Base-by-base conservation (phyloP, 2,888 invertebrate genomes). In the Cyrtodaria siliqua region DNA sequence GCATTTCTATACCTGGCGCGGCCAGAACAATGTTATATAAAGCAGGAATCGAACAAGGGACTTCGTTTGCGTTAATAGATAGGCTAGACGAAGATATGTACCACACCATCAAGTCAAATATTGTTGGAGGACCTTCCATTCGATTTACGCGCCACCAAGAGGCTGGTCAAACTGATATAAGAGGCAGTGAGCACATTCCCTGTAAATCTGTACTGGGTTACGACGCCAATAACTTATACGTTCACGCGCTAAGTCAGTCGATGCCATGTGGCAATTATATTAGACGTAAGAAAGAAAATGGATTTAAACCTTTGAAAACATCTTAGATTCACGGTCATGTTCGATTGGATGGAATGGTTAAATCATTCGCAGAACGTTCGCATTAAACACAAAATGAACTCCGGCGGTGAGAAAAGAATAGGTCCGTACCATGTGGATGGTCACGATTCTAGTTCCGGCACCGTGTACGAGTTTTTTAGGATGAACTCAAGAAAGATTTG, bases 181-280 rank as follows among this genome's bases (percentile, higher is more conserved):
- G 44, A 44, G 20, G n/a, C 2, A 53, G 29, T n/a, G 69, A 55
- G n/a, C 55, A 66, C 33, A 81, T 81, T 29, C 44, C 73, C 16
- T 44, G 44, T 16, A 9, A 9, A 16, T 42, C 42, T 23, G 42
- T 20, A 1, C 3, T 24, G 20, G 76, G 76, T 0, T 76, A 57
- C 47, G 73, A 80, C 40, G 80, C 70, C 29, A 80, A 76, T 62
- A 64, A 75, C 12, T 49, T 79, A 4, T 79, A 79, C 40, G 27
- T 76, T 1, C 38, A 62, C 6, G 53, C 50, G 8, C 64, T 76
- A 29, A 62, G 69, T 14, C 44, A 76, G 42, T 50, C 63, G 14
- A 79, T 79, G 79, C 75, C 79, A 2, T 57, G 40, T 2, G 76
- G 80, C 20, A 42, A 56, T 6, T 80, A 63, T 23, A 38, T 76